Evolutionary conservation across 2,113 vertebrate genomes (phyloP).

Genomic region (Nyctibius bracteatus): DNA sequence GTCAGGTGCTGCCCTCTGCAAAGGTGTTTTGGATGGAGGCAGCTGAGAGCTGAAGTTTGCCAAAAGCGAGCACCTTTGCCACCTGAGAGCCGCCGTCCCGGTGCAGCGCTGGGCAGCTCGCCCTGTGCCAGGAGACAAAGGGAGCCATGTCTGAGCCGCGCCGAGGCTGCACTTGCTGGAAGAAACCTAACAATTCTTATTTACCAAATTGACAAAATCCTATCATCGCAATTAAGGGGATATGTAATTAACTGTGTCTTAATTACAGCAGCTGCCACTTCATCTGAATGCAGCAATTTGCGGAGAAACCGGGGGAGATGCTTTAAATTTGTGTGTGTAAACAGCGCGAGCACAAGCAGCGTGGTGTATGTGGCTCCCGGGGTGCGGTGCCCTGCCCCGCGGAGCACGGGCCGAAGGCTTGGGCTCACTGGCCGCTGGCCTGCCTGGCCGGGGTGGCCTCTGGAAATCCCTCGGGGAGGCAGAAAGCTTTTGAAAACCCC

Average conservation of each 20-base stretch:
- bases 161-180: slow-evolving; percentile 47
- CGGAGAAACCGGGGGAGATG: slow-evolving; percentile 69
- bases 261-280: slow-evolving; percentile 82
- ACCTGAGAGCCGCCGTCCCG: fast-evolving
- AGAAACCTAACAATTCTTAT: slow-evolving; percentile 77
- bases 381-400: background rate
- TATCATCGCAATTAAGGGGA: slow-evolving; percentile 79
- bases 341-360: slow-evolving; percentile 62
- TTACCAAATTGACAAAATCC: slow-evolving; percentile 80
- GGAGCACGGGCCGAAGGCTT: fast-evolving
- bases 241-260: slow-evolving; percentile 81
- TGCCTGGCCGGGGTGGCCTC: background rate
- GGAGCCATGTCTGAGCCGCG: background rate
- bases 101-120: background rate
- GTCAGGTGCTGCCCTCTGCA: background rate
- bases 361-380: background rate
- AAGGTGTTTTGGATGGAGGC: fast-evolving
- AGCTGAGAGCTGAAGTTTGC: background rate
- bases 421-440: fast-evolving
- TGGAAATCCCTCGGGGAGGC: background rate
- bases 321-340: slow-evolving; percentile 72
- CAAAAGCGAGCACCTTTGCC: fast-evolving
- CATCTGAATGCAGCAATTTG: slow-evolving; percentile 78
- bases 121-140: background rate
- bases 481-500: background rate